Percentiles rank a stretch among this genome's conserved stretches.
Conservation (phyloP, 2,797 vertebrate species). For the Arnoldichthys spilopterus region DNA sequence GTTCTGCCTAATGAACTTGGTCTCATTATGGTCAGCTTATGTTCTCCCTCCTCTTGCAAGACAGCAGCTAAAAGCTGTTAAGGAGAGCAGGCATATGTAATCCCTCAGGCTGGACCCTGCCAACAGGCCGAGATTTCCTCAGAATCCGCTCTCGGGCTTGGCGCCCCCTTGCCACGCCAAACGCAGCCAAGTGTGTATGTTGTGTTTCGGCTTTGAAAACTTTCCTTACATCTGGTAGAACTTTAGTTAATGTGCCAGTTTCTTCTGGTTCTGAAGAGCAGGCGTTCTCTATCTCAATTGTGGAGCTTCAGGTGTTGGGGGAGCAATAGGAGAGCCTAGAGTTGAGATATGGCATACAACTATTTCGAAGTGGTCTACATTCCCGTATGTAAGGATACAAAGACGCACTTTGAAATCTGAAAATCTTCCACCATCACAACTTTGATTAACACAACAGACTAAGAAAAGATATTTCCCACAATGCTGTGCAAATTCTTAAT, state of each 20-base stretch:
- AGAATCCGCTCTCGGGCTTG: not conserved
- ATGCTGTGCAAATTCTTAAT: too few relatives aligned
- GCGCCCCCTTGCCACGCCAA: not conserved
- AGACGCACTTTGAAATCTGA: too few relatives aligned
- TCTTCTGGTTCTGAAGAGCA: too few relatives aligned
- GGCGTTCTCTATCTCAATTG: too few relatives aligned
- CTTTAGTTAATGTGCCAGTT: not conserved
- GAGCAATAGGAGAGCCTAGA: too few relatives aligned
- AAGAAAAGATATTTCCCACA: too few relatives aligned
- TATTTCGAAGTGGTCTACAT: too few relatives aligned
- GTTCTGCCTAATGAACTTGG: slow-evolving; percentile 16
- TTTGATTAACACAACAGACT: too few relatives aligned
- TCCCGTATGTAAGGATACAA: too few relatives aligned
- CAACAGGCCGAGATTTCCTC: not conserved
- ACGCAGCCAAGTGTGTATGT: not conserved
- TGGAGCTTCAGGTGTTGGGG: too few relatives aligned
- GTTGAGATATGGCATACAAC: too few relatives aligned
- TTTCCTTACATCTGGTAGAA: not conserved
- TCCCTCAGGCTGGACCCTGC: slow-evolving; percentile 16
- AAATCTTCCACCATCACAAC: too few relatives aligned
- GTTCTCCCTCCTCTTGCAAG: slow-evolving; percentile 24
- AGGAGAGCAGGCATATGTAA: slow-evolving; percentile 53
- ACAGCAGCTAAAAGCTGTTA: slow-evolving; percentile 56
- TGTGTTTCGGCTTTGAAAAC: not conserved
- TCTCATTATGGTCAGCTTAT: slow-evolving; percentile 54